A percentile compares a stretch with the other conserved stretches of the same genome.
These are phyloP conservation scores for Eutrigla gurnardus DNA, from an alignment of 2,797 vertebrate genomes.

Conservation along the genomic window DNA sequence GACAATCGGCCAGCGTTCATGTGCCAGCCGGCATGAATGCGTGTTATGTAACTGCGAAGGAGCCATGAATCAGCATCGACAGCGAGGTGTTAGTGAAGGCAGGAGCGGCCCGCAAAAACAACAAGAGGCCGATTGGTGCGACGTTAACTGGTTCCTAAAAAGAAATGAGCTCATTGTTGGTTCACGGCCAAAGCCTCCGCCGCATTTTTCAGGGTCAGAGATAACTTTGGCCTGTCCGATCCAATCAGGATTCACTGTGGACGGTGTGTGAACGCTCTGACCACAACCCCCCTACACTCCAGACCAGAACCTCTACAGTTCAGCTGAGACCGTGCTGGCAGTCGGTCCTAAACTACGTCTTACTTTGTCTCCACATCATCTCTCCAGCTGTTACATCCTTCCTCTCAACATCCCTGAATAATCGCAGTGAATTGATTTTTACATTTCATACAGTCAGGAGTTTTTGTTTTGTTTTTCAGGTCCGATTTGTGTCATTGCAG, in stretches of 20 bases:
- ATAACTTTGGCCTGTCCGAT: conserved; percentile 76
- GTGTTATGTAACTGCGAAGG: conserved; percentile 75
- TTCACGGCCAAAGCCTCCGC: conserved; percentile 77
- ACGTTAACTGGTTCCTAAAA: conserved; percentile 66
- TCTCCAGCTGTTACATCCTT: not conserved
- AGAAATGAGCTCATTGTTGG: conserved; percentile 85
- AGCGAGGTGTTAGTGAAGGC: conserved; percentile 56
- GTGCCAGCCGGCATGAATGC: conserved; percentile 58
- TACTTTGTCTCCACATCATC: not conserved
- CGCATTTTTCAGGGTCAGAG: conserved; percentile 82
- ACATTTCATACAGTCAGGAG: not conserved
- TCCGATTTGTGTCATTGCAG: not conserved
- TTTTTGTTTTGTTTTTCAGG: not conserved
- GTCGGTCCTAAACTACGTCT: conserved; percentile 4
- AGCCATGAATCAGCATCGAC: conserved; percentile 79
- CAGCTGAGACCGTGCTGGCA: not conserved
- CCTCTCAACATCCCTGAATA: not conserved
- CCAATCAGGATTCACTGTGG: conserved; percentile 71
- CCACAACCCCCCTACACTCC: not conserved
- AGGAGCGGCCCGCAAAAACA: conserved; percentile 63
- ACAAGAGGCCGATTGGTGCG: conserved; percentile 69
- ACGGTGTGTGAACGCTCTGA: conserved; percentile 48
- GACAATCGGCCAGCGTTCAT: conserved; percentile 33
- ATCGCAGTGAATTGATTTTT: not conserved
- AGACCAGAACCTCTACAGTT: conserved; percentile 15